These are phyloP conservation scores for Battus philenor DNA, from an alignment of 1,140 invertebrate species.

Conservation along the genomic window DNA sequence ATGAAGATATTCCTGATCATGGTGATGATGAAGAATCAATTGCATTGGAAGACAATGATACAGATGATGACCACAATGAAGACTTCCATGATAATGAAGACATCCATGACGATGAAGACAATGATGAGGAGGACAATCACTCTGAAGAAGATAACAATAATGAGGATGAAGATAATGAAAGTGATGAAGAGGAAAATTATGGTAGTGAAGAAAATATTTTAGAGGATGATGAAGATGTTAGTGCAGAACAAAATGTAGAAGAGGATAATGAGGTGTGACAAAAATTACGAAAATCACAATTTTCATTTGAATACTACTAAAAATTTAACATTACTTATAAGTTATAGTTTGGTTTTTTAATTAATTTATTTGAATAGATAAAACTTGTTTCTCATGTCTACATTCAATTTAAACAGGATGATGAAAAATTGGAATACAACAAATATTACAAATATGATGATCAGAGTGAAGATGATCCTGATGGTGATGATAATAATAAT, in stretches of 20 bases:
- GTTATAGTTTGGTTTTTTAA: no score
- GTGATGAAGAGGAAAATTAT: slow-evolving; percentile 31
- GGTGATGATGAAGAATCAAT: slow-evolving; percentile 44
- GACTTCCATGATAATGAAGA: slow-evolving; percentile 41
- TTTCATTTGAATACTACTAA: not conserved
- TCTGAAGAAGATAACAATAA: slow-evolving; percentile 37
- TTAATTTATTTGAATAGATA: no score
- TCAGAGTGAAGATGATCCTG: slow-evolving; percentile 28
- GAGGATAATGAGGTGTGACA: slow-evolving; percentile 13
- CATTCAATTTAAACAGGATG: slow-evolving; percentile 10
- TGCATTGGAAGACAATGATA: slow-evolving; percentile 55
- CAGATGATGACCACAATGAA: slow-evolving; percentile 36
- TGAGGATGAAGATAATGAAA: slow-evolving; percentile 34
- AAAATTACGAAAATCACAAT: not conserved
- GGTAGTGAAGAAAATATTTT: slow-evolving; percentile 33
- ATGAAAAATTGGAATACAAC: slow-evolving; percentile 1
- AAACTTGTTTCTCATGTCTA: not conserved
- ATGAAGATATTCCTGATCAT: slow-evolving; percentile 26
- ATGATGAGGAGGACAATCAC: slow-evolving; percentile 34
- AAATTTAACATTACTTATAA: no score
- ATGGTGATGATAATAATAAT: slow-evolving; percentile 27
- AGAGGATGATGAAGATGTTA: slow-evolving; percentile 42
- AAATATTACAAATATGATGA: slow-evolving; percentile 7
- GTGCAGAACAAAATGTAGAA: slow-evolving; percentile 21
- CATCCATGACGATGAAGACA: slow-evolving; percentile 28